phyloP scores from a whole-genome alignment of 2,113 vertebrate species.

The Rhabdornis inornatus region DNA sequence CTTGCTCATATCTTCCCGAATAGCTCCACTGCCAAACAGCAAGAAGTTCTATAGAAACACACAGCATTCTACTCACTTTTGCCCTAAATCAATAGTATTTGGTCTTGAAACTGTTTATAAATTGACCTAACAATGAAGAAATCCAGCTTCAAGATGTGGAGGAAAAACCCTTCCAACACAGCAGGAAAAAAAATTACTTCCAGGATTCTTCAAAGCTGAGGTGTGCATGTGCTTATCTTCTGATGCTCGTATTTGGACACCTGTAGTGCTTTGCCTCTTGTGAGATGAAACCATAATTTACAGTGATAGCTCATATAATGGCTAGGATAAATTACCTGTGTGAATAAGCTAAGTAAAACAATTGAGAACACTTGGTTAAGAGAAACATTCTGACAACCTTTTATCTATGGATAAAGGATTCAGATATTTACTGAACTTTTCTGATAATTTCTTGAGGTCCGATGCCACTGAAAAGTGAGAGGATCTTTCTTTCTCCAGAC shows the following conservation, averaged over 20 bases:
- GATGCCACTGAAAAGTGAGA: neutral
- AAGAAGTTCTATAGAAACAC: neutral
- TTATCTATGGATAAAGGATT: neutral
- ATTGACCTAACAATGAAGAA: neutral
- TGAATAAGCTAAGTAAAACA: neutral
- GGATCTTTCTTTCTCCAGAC: neutral
- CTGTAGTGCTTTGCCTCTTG: neutral
- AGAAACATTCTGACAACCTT: neutral
- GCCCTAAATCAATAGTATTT: neutral
- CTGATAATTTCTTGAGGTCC: neutral
- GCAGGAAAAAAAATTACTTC: neutral
- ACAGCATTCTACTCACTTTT: neutral
- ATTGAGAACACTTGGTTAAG: neutral
- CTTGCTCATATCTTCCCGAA: neutral
- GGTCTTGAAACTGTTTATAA: neutral
- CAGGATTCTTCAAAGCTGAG: neutral
- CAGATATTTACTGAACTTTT: neutral
- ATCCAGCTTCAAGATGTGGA: neutral
- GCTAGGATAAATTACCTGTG: neutral
- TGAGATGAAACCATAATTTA: neutral
- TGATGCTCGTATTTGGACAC: neutral
- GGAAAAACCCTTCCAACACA: neutral
- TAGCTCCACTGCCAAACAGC: neutral
- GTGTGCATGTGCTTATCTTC: neutral
- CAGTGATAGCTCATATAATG: neutral